Conservation (phyloP, 1,140 invertebrate species). For the Alviniconcha marisindica region DNA sequence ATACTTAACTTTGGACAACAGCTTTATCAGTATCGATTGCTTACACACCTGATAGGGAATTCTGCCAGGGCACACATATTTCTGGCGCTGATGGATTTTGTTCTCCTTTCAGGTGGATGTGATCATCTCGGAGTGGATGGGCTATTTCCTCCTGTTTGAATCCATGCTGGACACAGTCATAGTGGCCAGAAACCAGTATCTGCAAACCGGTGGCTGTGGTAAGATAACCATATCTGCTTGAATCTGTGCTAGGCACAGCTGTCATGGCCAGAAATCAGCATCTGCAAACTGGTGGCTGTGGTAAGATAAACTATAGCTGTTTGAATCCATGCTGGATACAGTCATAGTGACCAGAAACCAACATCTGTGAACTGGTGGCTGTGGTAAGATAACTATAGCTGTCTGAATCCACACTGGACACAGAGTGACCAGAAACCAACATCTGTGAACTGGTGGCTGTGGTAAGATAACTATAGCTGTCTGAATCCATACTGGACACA, state of each 20-base stretch:
- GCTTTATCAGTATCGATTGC: too few relatives aligned
- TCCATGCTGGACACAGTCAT: constrained; percentile 76
- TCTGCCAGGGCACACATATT: too few relatives aligned
- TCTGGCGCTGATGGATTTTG: too few relatives aligned
- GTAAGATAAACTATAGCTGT: constrained; percentile 69
- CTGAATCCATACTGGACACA: constrained; percentile 77
- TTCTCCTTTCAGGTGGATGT: constrained; percentile 56
- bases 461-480: constrained; percentile 72
- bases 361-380: constrained; percentile 67
- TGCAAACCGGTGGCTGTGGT: constrained; percentile 67
- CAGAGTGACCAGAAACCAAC: constrained; percentile 73
- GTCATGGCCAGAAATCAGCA: constrained; percentile 73
- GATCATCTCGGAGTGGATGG: constrained; percentile 75
- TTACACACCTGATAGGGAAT: too few relatives aligned
- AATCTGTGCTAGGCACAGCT: constrained; percentile 76
- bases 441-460: constrained; percentile 64
- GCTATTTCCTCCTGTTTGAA: constrained; percentile 76
- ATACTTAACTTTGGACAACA: too few relatives aligned
- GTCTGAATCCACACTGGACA: constrained; percentile 77
- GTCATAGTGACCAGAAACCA: constrained; percentile 73
- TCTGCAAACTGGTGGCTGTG: constrained; percentile 64
- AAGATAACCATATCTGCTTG: constrained; percentile 67
- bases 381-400: constrained; percentile 69
- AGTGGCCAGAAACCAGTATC: constrained; percentile 72
- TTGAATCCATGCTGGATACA: constrained; percentile 77